Conservation (phyloP, 1,140 invertebrate species). For the Drosophila equinoxialis region DNA sequence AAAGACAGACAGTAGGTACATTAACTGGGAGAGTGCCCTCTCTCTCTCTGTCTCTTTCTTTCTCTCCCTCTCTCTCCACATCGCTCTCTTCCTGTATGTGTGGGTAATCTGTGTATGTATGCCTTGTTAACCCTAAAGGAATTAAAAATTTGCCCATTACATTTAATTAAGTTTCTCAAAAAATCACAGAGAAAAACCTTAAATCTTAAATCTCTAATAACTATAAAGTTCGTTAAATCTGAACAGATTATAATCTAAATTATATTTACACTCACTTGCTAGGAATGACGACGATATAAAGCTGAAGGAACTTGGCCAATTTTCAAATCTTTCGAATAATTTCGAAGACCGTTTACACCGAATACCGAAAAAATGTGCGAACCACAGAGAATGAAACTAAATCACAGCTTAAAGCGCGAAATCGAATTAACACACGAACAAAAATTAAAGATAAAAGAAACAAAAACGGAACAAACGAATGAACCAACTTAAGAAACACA, state of each 20-base stretch:
- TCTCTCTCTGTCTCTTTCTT: constrained; percentile 9
- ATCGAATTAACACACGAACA: constrained; percentile 15
- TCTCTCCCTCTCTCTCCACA: constrained; percentile 24
- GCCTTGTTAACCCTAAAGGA: constrained; percentile 44
- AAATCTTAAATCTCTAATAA: too few species aligned
- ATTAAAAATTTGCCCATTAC: constrained; percentile 6
- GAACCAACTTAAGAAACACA: background rate
- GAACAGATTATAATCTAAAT: too few species aligned
- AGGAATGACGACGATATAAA: background rate
- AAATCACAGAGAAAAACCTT: too few species aligned
- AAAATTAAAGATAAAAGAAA: background rate
- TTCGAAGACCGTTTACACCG: background rate
- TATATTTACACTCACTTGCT: background rate
- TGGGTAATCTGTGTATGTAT: constrained; percentile 47
- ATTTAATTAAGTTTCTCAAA: background rate
- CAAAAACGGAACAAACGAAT: background rate
- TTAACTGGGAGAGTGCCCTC: constrained; percentile 24
- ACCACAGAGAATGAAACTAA: constrained; percentile 10
- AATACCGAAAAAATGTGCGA: background rate
- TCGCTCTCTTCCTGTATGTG: constrained; percentile 20
- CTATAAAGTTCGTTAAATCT: too few species aligned
- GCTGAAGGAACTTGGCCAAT: background rate
- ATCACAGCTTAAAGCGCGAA: constrained; percentile 20
- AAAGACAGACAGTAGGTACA: background rate
- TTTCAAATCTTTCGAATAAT: background rate